These are phyloP conservation scores for Takifugu flavidus DNA, from an alignment of 2,113 vertebrate genomes.

Conservation along the genomic window DNA sequence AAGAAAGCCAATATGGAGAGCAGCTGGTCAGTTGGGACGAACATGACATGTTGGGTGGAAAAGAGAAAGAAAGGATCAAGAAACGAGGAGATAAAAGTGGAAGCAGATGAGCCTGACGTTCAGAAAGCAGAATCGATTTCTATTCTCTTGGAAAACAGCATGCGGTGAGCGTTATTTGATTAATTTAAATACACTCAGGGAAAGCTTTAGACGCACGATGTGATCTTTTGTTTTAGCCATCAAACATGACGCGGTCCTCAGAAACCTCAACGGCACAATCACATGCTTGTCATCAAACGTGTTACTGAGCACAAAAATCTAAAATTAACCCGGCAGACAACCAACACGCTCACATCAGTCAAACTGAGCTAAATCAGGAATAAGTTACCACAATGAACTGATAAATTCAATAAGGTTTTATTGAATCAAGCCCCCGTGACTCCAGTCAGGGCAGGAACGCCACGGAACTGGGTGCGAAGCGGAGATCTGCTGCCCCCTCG, in stretches of 20 bases:
- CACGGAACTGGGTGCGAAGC: constrained; percentile 3
- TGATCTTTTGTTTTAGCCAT: constrained; percentile 20
- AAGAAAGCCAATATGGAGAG: constrained; percentile 66
- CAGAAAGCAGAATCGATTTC: constrained; percentile 37
- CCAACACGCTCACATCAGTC: constrained; percentile 22
- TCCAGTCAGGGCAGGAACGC: constrained; percentile 18
- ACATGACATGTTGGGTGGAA: constrained; percentile 55
- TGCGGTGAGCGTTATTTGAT: background rate
- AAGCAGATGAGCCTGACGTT: constrained; percentile 55
- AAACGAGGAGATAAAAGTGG: constrained; percentile 43
- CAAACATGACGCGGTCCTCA: constrained; percentile 21
- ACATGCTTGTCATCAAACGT: constrained; percentile 25
- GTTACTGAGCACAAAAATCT: background rate
- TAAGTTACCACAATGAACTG: constrained; percentile 23
- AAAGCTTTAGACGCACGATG: constrained; percentile 5
- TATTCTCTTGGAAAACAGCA: constrained; percentile 25
- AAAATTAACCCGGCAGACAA: constrained; percentile 26
- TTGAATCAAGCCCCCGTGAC: constrained; percentile 41
- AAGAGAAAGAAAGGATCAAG: constrained; percentile 26
- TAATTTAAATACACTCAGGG: constrained; percentile 6
- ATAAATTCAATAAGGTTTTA: constrained; percentile 28
- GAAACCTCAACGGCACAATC: constrained; percentile 10
- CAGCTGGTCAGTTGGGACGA: constrained; percentile 67
- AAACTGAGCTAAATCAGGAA: constrained; percentile 27
- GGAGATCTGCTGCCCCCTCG: constrained; percentile 66